Percentiles rank a stretch among this genome's conserved stretches.
Evolutionary conservation across 2,113 vertebrate genomes (phyloP).

Genomic region (Albula glossodonta): DNA sequence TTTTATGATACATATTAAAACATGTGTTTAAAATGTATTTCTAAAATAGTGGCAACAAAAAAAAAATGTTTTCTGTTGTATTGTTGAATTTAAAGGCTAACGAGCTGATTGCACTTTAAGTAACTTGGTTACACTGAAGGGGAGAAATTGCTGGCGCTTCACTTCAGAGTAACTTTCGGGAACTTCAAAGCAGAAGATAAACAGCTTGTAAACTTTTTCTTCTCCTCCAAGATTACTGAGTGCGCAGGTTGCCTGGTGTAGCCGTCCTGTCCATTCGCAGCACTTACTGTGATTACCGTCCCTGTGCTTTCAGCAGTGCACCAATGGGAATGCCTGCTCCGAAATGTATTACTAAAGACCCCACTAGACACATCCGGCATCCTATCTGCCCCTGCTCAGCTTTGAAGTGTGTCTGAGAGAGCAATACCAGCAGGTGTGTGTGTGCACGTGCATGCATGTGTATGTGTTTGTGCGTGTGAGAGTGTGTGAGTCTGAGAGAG

Average conservation of each 20-base stretch:
- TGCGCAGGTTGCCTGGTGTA: neutral
- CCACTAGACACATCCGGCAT: neutral
- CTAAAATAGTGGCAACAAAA: neutral
- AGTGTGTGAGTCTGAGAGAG: neutral
- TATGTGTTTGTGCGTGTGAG: neutral
- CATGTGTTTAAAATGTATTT: neutral
- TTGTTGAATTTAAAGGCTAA: neutral
- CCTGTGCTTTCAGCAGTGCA: neutral
- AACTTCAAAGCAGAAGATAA: slow-evolving; percentile 2
- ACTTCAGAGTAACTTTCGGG: neutral
- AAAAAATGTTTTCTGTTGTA: neutral
- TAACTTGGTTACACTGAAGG: neutral
- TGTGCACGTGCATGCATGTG: neutral
- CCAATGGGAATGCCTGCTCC: neutral
- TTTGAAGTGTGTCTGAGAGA: neutral
- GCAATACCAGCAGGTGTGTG: neutral
- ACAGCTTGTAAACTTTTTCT: neutral
- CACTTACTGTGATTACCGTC: neutral
- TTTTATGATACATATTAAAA: neutral
- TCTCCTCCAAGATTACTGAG: neutral
- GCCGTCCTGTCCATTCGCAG: neutral
- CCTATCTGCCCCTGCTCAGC: neutral
- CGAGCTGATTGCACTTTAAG: neutral
- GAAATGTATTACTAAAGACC: neutral
- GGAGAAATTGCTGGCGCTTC: neutral